Percentiles rank a stretch among this genome's conserved stretches.
phyloP scores from a whole-genome alignment of 2,113 vertebrate species.

The Ammodytes marinus region DNA sequence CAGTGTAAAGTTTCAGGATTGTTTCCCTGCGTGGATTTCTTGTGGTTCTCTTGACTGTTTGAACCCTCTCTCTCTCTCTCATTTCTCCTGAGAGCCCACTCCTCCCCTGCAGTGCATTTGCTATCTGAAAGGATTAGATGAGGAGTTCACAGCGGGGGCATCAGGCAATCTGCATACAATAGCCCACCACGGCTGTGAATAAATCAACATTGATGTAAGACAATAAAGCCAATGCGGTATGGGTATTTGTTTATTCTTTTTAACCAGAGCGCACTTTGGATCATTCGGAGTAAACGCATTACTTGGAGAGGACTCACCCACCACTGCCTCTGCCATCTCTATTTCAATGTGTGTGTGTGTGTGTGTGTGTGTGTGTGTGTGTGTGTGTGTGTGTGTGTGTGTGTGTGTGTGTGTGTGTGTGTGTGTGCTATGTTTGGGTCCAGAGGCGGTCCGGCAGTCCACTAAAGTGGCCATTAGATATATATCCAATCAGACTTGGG shows the following conservation, averaged over 20 bases:
- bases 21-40: constrained; percentile 32
- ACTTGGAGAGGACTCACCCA: constrained; percentile 40
- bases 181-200: constrained; percentile 57
- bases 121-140: constrained; percentile 64
- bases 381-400: too few species aligned
- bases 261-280: constrained; percentile 52
- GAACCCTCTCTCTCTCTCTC: constrained; percentile 50
- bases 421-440: constrained; percentile 53
- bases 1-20: constrained; percentile 48
- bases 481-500: constrained; percentile 68
- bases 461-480: constrained; percentile 71
- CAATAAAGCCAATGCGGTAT: constrained; percentile 68
- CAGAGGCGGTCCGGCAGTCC: constrained; percentile 60
- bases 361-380: neutral
- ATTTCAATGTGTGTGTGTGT: constrained; percentile 27
- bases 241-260: constrained; percentile 76
- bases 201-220: constrained; percentile 74
- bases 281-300: constrained; percentile 62
- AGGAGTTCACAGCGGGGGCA: constrained; percentile 74
- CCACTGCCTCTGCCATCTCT: constrained; percentile 22
- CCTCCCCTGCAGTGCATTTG: constrained; percentile 37
- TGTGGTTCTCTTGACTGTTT: constrained; percentile 70
- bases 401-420: too few species aligned
- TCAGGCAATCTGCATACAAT: constrained; percentile 78
- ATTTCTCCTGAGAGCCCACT: constrained; percentile 56